These are phyloP conservation scores for Aplodontia rufa DNA, from an alignment of 2,113 vertebrate genomes.

Conservation along the genomic window DNA sequence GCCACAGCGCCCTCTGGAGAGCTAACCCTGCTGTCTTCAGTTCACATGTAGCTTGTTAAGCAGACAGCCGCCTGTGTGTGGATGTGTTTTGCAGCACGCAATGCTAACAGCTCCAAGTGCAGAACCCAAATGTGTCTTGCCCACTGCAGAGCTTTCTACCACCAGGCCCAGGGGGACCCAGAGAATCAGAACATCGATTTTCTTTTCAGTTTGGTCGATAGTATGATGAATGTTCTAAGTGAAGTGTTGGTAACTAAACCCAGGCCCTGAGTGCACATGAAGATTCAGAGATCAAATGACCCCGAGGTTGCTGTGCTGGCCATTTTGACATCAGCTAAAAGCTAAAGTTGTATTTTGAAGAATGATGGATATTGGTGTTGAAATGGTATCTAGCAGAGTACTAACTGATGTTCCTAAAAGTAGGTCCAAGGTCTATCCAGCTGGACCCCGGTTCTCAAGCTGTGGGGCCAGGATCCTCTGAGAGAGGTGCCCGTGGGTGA, in stretches of 20 bases:
- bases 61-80: neutral
- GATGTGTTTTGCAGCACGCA: too few relatives aligned
- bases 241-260: fast-evolving
- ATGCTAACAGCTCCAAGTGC: neutral
- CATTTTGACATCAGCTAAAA: neutral
- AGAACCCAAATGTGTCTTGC: too few relatives aligned
- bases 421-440: fast-evolving
- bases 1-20: too few relatives aligned
- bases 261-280: too few relatives aligned
- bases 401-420: fast-evolving
- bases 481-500: neutral
- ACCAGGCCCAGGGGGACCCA: neutral
- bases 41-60: neutral
- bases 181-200: fast-evolving
- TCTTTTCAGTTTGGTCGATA: too few relatives aligned
- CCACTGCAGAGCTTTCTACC: neutral
- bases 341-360: neutral
- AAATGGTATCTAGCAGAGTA: neutral
- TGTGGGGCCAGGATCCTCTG: neutral
- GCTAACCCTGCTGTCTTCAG: neutral
- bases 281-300: fast-evolving
- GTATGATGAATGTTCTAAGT: neutral
- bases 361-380: neutral
- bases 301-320: neutral
- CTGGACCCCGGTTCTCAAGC: fast-evolving